phyloP scores from a whole-genome alignment of 2,113 vertebrate species.

The Catharus bicknelli region DNA sequence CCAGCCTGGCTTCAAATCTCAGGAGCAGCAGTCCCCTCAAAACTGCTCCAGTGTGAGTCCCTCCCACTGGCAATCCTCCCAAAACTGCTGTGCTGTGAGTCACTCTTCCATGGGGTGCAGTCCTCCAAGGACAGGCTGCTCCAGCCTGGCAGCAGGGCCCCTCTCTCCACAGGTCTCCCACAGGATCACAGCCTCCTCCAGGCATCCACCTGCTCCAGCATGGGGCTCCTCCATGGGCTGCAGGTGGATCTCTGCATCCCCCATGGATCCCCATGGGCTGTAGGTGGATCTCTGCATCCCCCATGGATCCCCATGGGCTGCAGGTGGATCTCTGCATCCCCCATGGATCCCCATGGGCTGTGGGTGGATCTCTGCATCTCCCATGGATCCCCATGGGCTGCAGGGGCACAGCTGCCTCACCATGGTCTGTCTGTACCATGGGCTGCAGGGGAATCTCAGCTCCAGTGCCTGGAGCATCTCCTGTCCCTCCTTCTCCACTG shows the following conservation, averaged over 20 bases:
- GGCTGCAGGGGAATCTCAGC: not conserved
- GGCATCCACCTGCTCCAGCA: not conserved
- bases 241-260: not conserved
- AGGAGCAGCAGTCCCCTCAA: not conserved
- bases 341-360: no score
- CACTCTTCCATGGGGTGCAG: no score
- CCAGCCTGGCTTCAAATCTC: not conserved
- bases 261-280: no score
- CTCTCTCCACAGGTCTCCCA: not conserved
- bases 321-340: no score
- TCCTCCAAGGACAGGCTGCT: not conserved
- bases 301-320: no score
- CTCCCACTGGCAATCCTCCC: not conserved
- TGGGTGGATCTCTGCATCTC: no score
- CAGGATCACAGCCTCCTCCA: not conserved
- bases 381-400: no score
- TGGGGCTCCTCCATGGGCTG: no score
- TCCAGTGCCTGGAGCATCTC: not conserved
- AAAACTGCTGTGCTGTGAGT: not conserved
- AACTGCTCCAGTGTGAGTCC: not conserved
- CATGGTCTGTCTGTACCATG: fast-evolving
- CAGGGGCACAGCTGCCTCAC: no score
- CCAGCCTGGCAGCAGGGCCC: not conserved
- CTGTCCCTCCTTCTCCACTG: not conserved
- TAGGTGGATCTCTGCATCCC: no score